These are phyloP conservation scores for Drosophila miranda DNA, from an alignment of 1,140 invertebrate genomes.

Conservation along the genomic window DNA sequence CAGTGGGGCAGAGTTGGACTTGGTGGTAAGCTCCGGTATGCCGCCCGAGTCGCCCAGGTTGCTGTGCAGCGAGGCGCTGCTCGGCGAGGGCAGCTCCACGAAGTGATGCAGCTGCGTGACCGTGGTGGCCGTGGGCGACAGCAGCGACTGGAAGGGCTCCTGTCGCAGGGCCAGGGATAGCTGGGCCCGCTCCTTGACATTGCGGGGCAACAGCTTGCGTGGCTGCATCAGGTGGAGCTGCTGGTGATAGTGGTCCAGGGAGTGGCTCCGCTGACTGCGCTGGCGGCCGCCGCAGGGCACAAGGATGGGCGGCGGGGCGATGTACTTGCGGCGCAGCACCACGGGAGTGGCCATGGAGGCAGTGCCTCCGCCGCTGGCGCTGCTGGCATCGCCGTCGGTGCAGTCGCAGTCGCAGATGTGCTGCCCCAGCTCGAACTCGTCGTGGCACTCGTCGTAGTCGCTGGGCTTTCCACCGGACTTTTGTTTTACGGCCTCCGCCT, in stretches of 20 bases:
- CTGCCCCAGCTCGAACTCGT: slow-evolving; percentile 60
- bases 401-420: slow-evolving; percentile 75
- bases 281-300: slow-evolving; percentile 41
- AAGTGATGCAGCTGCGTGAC: slow-evolving; percentile 64
- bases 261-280: slow-evolving; percentile 68
- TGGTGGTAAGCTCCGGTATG: slow-evolving; percentile 79
- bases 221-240: slow-evolving; percentile 48
- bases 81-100: slow-evolving; percentile 77
- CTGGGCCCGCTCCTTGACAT: slow-evolving; percentile 62
- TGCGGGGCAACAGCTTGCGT: slow-evolving; percentile 54
- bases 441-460: slow-evolving; percentile 73
- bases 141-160: slow-evolving; percentile 74
- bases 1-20: slow-evolving; percentile 80
- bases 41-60: slow-evolving; percentile 64
- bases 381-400: slow-evolving; percentile 77
- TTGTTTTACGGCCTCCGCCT: slow-evolving; percentile 31
- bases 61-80: slow-evolving; percentile 80
- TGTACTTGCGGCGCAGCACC: slow-evolving; percentile 71
- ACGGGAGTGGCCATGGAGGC: slow-evolving; percentile 56
- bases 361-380: slow-evolving; percentile 68
- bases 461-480: slow-evolving; percentile 17
- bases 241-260: slow-evolving; percentile 65
- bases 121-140: slow-evolving; percentile 57
- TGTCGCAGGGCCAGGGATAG: slow-evolving; percentile 69
- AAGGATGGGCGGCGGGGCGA: slow-evolving; percentile 56